Evolutionary conservation across 2,797 vertebrate species (phyloP).

Genomic region (Discoglossus pictus): DNA sequence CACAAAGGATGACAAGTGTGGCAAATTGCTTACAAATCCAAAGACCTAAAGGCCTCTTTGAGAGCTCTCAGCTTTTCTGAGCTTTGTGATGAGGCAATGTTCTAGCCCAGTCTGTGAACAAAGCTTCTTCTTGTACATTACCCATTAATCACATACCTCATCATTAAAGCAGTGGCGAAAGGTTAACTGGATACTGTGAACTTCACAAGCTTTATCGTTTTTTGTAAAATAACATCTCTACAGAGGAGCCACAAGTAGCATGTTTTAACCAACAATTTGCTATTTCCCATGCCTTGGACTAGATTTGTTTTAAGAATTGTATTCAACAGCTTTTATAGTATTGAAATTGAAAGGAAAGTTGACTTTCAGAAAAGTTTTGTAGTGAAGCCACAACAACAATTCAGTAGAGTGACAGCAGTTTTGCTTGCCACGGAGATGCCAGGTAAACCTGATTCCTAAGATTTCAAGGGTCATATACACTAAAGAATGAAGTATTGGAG

Average conservation of each 20-base stretch:
- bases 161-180: conserved; percentile 42
- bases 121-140: conserved; percentile 22
- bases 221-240: conserved; percentile 32
- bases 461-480: no score
- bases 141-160: conserved; percentile 43
- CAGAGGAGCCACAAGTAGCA: conserved; percentile 10
- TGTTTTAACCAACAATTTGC: not conserved
- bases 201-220: conserved; percentile 33
- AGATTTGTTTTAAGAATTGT: no score
- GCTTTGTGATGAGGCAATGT: conserved; percentile 20
- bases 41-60: conserved; percentile 49
- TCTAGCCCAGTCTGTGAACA: conserved; percentile 35
- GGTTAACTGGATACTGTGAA: conserved; percentile 42
- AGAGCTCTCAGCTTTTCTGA: conserved; percentile 42
- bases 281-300: not conserved
- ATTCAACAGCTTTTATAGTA: no score
- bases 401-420: no score
- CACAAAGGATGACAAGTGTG: conserved; percentile 58
- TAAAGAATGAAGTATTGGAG: no score
- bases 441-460: no score
- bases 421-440: no score
- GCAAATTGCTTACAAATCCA: conserved; percentile 58
- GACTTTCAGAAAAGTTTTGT: no score
- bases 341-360: no score
- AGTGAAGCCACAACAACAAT: no score